Conservation (phyloP, 1,140 invertebrate species). For the Megathymus violae region DNA sequence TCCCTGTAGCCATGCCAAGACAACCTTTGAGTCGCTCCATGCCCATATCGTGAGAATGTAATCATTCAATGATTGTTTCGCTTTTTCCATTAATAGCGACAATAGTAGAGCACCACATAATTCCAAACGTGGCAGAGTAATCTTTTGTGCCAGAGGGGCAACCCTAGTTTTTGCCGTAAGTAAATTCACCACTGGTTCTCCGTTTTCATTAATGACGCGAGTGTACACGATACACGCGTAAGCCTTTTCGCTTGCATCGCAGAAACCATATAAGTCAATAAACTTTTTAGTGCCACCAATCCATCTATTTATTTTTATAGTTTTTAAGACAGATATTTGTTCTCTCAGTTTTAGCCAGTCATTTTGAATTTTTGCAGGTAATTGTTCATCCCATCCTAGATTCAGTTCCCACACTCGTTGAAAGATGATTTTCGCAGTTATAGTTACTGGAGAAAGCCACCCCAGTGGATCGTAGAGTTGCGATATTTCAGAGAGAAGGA, state of each 20-base stretch:
- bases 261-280: slow-evolving; percentile 54
- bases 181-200: slow-evolving; percentile 36
- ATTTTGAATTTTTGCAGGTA: slow-evolving; percentile 42
- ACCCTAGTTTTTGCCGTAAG: slow-evolving; percentile 68
- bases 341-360: slow-evolving; percentile 44
- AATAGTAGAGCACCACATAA: slow-evolving; percentile 70
- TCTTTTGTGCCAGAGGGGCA: slow-evolving; percentile 66
- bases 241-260: slow-evolving; percentile 53
- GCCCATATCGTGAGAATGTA: slow-evolving; percentile 16
- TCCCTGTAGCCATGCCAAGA: slow-evolving; percentile 55
- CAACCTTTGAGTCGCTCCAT: slow-evolving; percentile 56
- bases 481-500: slow-evolving; percentile 53
- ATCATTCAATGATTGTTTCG: slow-evolving; percentile 30
- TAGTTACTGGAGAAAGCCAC: slow-evolving; percentile 57
- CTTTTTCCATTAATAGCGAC: slow-evolving; percentile 48
- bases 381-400: slow-evolving; percentile 60
- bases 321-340: slow-evolving; percentile 40
- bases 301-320: slow-evolving; percentile 46
- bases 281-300: slow-evolving; percentile 19
- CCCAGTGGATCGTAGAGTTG: slow-evolving; percentile 65
- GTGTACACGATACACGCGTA: slow-evolving; percentile 52
- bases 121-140: slow-evolving; percentile 77
- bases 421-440: slow-evolving; percentile 67
- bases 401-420: slow-evolving; percentile 62
- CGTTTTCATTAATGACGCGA: slow-evolving; percentile 39